A percentile compares a stretch with the other conserved stretches of the same genome.
Evolutionary conservation across 2,888 invertebrate species (phyloP).

Genomic region (Furcula furcula): DNA sequence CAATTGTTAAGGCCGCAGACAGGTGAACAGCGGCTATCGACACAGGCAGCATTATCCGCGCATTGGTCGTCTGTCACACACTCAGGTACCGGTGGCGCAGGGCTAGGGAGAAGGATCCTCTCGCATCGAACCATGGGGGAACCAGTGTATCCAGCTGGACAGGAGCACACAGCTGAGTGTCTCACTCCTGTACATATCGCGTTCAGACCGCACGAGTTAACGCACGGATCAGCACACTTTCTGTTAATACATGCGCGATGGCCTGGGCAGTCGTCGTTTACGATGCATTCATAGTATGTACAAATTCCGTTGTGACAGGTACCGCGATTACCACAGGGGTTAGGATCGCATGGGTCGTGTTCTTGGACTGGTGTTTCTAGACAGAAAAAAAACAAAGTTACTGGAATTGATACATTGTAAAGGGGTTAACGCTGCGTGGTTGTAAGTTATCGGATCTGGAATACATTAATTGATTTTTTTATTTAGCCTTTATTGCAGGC

Average conservation of each 20-base stretch:
- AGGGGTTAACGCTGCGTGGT: no score
- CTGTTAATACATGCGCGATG: conserved; percentile 91
- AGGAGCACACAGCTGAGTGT: conserved; percentile 91
- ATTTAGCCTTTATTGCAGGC: no score
- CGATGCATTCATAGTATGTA: conserved; percentile 92
- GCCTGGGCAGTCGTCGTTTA: conserved; percentile 92
- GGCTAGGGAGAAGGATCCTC: conserved; percentile 46
- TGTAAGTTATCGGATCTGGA: no score
- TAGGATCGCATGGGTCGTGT: conserved; percentile 85
- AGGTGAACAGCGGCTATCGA: conserved; percentile 87
- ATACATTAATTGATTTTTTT: no score
- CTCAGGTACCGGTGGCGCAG: conserved; percentile 85
- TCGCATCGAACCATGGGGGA: conserved; percentile 89
- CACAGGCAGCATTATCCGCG: conserved; percentile 90
- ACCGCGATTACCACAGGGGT: conserved; percentile 87
- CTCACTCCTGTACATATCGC: conserved; percentile 88
- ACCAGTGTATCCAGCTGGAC: conserved; percentile 89
- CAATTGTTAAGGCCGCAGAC: conserved; percentile 89
- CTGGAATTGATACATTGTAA: no score
- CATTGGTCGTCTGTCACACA: conserved; percentile 90
- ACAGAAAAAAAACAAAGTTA: conserved; percentile 22
- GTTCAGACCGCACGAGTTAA: conserved; percentile 91
- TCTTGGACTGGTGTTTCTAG: conserved; percentile 52
- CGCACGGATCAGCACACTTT: conserved; percentile 92
- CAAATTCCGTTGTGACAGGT: conserved; percentile 85